Evolutionary conservation across 2,888 invertebrate species (phyloP).

Genomic region (Cheilosia urbana): DNA sequence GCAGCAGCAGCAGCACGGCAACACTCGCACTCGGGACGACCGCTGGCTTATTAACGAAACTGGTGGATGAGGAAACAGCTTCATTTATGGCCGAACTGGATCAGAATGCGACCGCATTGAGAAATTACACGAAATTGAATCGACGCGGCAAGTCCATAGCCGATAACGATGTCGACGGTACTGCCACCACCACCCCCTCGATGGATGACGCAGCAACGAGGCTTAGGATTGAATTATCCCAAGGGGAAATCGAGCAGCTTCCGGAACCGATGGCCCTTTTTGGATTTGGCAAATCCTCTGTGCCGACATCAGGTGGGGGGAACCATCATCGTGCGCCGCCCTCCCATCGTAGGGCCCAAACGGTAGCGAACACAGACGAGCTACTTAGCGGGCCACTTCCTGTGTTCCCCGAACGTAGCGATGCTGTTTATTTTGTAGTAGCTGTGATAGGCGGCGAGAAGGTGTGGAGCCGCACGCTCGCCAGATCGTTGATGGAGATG

Average conservation of each 20-base stretch:
- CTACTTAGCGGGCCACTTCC: constrained; percentile 66
- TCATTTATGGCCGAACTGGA: constrained; percentile 66
- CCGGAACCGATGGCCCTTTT: constrained; percentile 70
- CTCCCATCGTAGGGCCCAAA: constrained; percentile 42
- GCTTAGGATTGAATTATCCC: constrained; percentile 59
- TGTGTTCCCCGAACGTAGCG: constrained; percentile 77
- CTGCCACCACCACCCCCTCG: neutral
- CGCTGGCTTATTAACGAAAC: constrained; percentile 41
- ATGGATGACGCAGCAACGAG: constrained; percentile 47
- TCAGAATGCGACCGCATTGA: constrained; percentile 51
- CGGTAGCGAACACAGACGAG: constrained; percentile 42
- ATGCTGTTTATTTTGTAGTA: constrained; percentile 79
- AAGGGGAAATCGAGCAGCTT: constrained; percentile 65
- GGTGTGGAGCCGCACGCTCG: constrained; percentile 78
- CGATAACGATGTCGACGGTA: constrained; percentile 17
- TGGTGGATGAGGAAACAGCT: constrained; percentile 37
- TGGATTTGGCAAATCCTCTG: constrained; percentile 52
- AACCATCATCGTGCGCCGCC: constrained; percentile 53
- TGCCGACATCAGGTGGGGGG: constrained; percentile 48
- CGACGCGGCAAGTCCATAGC: constrained; percentile 57
- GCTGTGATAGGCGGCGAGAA: constrained; percentile 79
- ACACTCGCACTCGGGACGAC: constrained; percentile 22
- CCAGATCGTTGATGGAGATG: constrained; percentile 78
- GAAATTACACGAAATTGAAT: constrained; percentile 64
- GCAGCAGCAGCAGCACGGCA: constrained; percentile 15